phyloP scores from a whole-genome alignment of 2,113 vertebrate species.

The Myotis yumanensis region DNA sequence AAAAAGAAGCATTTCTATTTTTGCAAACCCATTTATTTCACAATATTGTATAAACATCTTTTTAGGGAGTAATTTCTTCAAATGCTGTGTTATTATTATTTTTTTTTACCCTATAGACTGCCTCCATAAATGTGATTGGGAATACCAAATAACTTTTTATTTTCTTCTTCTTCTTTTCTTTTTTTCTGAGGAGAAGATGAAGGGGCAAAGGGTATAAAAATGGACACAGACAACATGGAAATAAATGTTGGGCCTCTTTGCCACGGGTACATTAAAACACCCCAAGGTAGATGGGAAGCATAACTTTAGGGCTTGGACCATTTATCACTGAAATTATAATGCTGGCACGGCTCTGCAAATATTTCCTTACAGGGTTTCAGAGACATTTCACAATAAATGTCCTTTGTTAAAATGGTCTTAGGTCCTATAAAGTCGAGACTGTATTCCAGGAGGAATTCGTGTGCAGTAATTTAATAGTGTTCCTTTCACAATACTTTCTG shows the following conservation, averaged over 20 bases:
- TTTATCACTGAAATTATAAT: slow-evolving; percentile 55
- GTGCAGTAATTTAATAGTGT: slow-evolving; percentile 9
- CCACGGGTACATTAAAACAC: neutral
- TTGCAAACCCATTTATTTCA: slow-evolving; percentile 50
- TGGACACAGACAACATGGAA: slow-evolving; percentile 13
- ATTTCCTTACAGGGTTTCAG: slow-evolving; percentile 57
- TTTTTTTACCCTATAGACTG: neutral
- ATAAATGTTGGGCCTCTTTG: slow-evolving; percentile 6
- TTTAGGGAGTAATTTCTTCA: slow-evolving; percentile 54
- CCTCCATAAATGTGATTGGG: neutral
- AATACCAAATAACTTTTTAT: neutral
- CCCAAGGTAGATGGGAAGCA: neutral
- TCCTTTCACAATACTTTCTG: slow-evolving; percentile 46
- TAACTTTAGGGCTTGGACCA: slow-evolving; percentile 1
- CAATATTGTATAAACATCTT: slow-evolving; percentile 11
- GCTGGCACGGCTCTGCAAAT: slow-evolving; percentile 23
- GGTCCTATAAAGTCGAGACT: slow-evolving; percentile 21
- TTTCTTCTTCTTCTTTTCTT: neutral
- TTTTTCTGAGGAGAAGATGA: neutral
- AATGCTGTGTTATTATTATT: neutral
- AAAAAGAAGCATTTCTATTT: slow-evolving; percentile 45
- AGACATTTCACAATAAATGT: slow-evolving; percentile 55
- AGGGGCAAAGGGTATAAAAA: neutral
- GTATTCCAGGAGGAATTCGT: slow-evolving; percentile 49
- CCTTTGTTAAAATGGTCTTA: slow-evolving; percentile 54